Evolutionary conservation across 2,888 invertebrate genomes (phyloP), one percentile per base, ranked within the genome.

Genomic region (Smittia sp.): DNA sequence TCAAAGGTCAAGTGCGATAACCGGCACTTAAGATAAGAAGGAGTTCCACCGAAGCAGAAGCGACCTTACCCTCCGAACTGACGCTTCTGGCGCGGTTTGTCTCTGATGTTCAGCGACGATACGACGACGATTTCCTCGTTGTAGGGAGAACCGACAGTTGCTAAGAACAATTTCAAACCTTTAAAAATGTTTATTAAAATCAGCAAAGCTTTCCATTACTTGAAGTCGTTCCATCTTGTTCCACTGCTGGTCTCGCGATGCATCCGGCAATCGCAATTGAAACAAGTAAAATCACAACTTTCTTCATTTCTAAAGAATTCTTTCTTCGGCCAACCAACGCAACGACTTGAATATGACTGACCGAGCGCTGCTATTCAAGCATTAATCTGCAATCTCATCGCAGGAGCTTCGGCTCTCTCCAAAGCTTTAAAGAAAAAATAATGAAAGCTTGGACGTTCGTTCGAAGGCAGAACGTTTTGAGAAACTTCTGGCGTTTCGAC

Each of bases 71-170:
- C 66, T 39, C 54, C 72, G 13, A 65, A 63, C 65, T 73, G 65
- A 54, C 73, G 41, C 38, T 58, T 72, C 20, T 72, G 72, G n/a
- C 73, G 63, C 4, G 20, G 72, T 39, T 67, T 32, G n/a, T 25
- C 27, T 74, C 80, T 81, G 18, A 85, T 84, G 41, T 81, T 81
- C 46, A 85, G 78, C 38, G 82, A 82, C 1, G 85, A 84, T 76
- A 84, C 83, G 1, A 85, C 83, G 1, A 85, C 82, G n/a, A 85
- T 84, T 78, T 85, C 85, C 77, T 85, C 84, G 75, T 74, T 73
- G 27, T 65, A 73, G 15, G 63, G 73, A 22, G 2, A 6, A 0
- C 62, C 62, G 20, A 46, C 46, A 9, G 73, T 73, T 27, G 73
- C 73, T 73, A 32, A 9, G 9, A 32, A 32, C 32, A 9, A 32